These are phyloP conservation scores for Polypedilum pembai DNA, from an alignment of 1,140 invertebrate species.

Conservation along the genomic window DNA sequence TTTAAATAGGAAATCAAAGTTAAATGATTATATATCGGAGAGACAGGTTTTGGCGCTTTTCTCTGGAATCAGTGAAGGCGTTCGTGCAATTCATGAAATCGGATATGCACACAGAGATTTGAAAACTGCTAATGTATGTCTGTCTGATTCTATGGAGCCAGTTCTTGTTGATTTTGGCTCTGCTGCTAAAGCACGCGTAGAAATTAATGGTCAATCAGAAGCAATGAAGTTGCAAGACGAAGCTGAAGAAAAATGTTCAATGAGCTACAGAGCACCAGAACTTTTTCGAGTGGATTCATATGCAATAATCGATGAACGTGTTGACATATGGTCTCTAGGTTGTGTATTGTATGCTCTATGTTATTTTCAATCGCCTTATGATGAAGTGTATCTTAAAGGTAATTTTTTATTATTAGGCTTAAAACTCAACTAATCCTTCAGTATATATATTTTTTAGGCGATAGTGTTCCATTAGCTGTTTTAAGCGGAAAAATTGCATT, in stretches of 20 bases:
- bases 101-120: conserved; percentile 74
- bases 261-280: conserved; percentile 82
- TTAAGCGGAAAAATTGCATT: conserved; percentile 68
- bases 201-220: conserved; percentile 63
- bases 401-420: too few relatives aligned
- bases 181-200: conserved; percentile 62
- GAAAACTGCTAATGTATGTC: conserved; percentile 71
- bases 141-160: conserved; percentile 62
- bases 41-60: conserved; percentile 63
- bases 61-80: conserved; percentile 63
- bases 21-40: conserved; percentile 55
- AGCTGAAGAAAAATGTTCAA: conserved; percentile 76
- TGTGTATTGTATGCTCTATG: conserved; percentile 79
- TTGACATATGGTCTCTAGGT: conserved; percentile 84
- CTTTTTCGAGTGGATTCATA: conserved; percentile 78
- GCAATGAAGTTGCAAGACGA: conserved; percentile 70
- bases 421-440: too few relatives aligned
- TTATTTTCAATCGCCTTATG: conserved; percentile 80
- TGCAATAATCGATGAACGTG: conserved; percentile 72
- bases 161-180: conserved; percentile 82
- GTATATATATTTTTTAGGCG: conserved; percentile 36
- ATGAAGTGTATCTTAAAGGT: conserved; percentile 74
- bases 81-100: conserved; percentile 65
- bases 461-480: conserved; percentile 78
- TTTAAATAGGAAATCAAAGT: conserved; percentile 53